Conservation (phyloP, 2,888 invertebrate species). For the Euzophera pinguis region DNA sequence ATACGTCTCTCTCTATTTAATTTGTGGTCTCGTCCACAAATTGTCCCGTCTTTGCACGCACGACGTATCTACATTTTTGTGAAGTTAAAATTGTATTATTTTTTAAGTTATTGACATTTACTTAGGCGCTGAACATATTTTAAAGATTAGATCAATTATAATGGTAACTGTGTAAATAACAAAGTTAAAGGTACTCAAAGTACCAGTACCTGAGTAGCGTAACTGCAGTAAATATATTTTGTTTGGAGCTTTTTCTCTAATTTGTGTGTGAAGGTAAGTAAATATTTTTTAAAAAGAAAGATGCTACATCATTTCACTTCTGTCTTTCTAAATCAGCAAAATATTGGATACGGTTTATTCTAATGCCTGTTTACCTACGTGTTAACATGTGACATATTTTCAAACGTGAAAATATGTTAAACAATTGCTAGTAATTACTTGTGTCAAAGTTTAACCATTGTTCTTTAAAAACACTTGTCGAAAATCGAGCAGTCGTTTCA, state of each 20-base stretch:
- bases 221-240: neutral
- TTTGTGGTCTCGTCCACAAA: neutral
- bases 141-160: neutral
- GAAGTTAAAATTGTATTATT: neutral
- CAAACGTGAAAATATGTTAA: constrained; percentile 9
- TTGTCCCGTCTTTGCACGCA: neutral
- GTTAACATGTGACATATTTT: constrained; percentile 9
- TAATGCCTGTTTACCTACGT: constrained; percentile 1
- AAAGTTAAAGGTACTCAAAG: neutral
- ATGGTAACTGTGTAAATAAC: constrained; percentile 1
- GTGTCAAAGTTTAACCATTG: constrained; percentile 11
- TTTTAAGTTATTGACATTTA: neutral
- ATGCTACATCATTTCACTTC: neutral
- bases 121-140: neutral
- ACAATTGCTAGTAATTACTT: constrained; percentile 5
- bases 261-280: neutral
- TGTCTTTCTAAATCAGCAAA: neutral
- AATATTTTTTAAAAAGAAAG: neutral
- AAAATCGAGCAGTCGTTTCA: neutral
- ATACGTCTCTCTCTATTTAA: neutral
- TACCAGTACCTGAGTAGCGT: constrained; percentile 7
- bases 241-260: neutral
- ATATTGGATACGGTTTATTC: neutral
- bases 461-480: constrained; percentile 2
- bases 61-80: neutral